These are phyloP conservation scores for Notoglanidium macrostoma DNA, from an alignment of 2,797 vertebrate species.

Conservation along the genomic window DNA sequence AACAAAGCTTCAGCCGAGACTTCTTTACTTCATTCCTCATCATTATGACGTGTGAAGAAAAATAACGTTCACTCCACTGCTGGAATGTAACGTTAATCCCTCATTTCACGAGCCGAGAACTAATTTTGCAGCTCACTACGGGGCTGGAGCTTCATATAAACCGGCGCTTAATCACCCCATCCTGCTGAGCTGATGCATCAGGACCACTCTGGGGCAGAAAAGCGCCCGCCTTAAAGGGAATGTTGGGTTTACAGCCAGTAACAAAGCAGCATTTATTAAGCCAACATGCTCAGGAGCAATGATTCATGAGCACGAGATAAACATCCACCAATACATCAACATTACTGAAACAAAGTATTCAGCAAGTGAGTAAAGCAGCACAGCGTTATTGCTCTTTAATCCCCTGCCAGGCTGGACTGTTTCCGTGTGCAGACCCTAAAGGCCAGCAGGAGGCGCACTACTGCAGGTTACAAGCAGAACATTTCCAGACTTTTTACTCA, in stretches of 20 bases:
- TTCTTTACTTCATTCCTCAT: conserved; percentile 11
- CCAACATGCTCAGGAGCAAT: not conserved
- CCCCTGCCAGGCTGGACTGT: not conserved
- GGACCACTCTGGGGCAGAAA: not conserved
- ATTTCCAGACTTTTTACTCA: not conserved
- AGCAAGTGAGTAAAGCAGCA: not conserved
- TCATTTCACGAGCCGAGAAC: not conserved
- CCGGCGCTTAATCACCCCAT: not conserved
- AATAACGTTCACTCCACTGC: not conserved
- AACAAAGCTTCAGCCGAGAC: conserved; percentile 26
- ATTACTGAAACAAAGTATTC: not conserved
- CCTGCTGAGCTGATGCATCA: no score
- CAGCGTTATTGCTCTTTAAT: no score
- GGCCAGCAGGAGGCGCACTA: not conserved
- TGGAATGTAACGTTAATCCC: no score
- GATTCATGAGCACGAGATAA: not conserved
- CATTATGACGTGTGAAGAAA: not conserved
- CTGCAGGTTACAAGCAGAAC: not conserved
- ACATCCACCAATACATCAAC: no score
- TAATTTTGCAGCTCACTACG: not conserved
- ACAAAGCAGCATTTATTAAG: not conserved
- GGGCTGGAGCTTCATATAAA: not conserved
- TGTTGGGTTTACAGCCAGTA: not conserved
- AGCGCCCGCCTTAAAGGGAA: not conserved
- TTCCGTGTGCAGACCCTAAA: no score